phyloP scores from a whole-genome alignment of 2,113 vertebrate genomes.

The Pituophis catenifer region DNA sequence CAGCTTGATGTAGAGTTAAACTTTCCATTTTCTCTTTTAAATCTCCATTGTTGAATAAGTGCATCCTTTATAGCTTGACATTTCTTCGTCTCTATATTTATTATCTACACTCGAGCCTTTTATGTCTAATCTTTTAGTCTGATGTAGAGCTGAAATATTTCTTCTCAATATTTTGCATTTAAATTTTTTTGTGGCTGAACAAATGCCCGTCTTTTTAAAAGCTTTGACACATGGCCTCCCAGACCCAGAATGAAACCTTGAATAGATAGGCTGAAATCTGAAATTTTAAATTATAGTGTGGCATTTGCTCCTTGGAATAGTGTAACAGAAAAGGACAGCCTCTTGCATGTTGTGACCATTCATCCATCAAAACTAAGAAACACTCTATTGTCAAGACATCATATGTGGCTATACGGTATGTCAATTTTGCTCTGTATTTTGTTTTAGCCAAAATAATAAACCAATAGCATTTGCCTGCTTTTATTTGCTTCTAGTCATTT shows the following conservation, averaged over 20 bases:
- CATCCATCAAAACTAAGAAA: background rate
- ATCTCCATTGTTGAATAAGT: background rate
- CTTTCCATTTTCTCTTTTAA: background rate
- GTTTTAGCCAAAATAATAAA: slow-evolving; percentile 26
- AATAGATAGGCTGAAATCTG: background rate
- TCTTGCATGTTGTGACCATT: background rate
- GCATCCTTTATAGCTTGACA: background rate
- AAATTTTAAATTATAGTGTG: slow-evolving; percentile 7
- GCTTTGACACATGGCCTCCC: background rate
- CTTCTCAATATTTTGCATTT: slow-evolving; percentile 15
- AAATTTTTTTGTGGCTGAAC: background rate
- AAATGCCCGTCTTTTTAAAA: background rate
- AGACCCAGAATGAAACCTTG: background rate
- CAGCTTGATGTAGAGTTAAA: background rate
- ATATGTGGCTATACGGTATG: background rate
- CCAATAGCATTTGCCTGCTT: background rate
- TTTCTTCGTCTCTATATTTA: background rate
- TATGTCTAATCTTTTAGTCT: slow-evolving; percentile 7
- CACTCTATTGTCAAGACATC: slow-evolving; percentile 29
- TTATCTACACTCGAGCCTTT: background rate
- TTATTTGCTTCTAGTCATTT: background rate
- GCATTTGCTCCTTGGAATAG: background rate
- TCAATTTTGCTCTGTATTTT: background rate
- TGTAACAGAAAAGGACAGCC: slow-evolving; percentile 28
- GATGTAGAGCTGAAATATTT: background rate